These are phyloP conservation scores for Caenorhabditis sp. DNA, from an alignment of 2,888 invertebrate species.

Conservation along the genomic window DNA sequence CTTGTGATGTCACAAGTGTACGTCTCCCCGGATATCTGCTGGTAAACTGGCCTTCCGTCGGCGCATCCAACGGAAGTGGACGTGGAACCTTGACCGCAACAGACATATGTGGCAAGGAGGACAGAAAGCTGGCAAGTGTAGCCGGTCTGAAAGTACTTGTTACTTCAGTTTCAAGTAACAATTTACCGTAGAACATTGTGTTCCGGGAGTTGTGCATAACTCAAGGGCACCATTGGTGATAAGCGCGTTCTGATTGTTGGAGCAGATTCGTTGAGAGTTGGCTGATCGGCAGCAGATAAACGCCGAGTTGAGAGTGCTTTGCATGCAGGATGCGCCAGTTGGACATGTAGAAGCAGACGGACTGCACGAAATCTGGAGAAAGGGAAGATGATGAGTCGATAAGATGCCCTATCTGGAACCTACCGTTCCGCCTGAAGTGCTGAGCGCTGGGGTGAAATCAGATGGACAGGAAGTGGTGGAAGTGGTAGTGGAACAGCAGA, in stretches of 20 bases:
- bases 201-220: conserved; percentile 77
- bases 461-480: conserved; percentile 73
- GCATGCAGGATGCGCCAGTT: conserved; percentile 72
- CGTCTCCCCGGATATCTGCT: conserved; percentile 74
- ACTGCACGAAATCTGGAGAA: conserved; percentile 51
- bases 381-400: too few species aligned
- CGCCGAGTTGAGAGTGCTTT: conserved; percentile 59
- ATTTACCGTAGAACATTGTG: conserved; percentile 66
- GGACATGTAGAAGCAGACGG: conserved; percentile 70
- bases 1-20: conserved; percentile 68
- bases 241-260: conserved; percentile 77
- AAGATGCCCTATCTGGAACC: too few species aligned
- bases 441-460: conserved; percentile 71
- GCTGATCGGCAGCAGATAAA: conserved; percentile 61
- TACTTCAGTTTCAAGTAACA: too few species aligned
- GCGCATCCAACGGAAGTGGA: conserved; percentile 69
- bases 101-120: conserved; percentile 73
- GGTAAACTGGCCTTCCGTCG: conserved; percentile 79
- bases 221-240: conserved; percentile 74
- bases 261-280: conserved; percentile 76
- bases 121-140: conserved; percentile 80
- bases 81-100: conserved; percentile 74
- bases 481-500: conserved; percentile 74
- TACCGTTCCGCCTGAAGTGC: conserved; percentile 68
- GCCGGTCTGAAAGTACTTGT: conserved; percentile 72